Base-by-base conservation (phyloP, 2,888 invertebrate genomes). In the Tiphia femorata region DNA sequence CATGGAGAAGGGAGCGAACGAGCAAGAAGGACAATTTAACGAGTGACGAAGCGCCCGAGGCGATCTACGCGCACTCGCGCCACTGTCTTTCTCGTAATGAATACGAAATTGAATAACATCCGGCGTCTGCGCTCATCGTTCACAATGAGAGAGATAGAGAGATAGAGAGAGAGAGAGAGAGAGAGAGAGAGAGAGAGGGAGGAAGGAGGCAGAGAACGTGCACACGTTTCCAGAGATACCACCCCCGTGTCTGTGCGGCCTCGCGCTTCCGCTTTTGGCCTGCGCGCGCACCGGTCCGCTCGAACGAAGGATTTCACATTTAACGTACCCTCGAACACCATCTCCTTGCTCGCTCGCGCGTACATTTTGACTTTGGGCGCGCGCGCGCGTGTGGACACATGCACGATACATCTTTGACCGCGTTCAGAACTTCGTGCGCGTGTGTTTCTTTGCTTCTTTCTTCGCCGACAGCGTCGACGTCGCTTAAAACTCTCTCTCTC, bases 101-200 rank as follows among this genome's bases (percentile, higher is more conserved):
- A 68, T 64, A 50, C 54, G 57, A 62, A 67, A 64, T 67, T 64
- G 62, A 62, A 67, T 67, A 67, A 67, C 62, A 54, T 52, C 51
- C 59, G 64, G 43, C 52, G 54, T 38, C 49, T 51, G 38, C 33
- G 33, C 27, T 25, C 40, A 46, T 27, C 60, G 54, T 62, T 59
- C 56, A 67, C 61, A 30, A 14, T 16, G 33, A 14, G 7, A 33
- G 8, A 12, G 6, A 33, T 33, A 33, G 14, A 12, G 14, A 35
- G 7, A 35, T 35, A 35, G 14, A 37, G 10, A 7, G 19, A 37
- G 10, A 17, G 19, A 2, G 19, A 17, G 1, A 17, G 37, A 16
- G 37, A 37, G 10, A 16, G 17, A 37, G 3, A 3, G 10, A 37
- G 1, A 7, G 17, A 17, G 37, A 37, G 10, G n/a, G 14, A 37